These are phyloP conservation scores for Amyelois transitella DNA, from an alignment of 1,140 invertebrate species.

Conservation along the genomic window DNA sequence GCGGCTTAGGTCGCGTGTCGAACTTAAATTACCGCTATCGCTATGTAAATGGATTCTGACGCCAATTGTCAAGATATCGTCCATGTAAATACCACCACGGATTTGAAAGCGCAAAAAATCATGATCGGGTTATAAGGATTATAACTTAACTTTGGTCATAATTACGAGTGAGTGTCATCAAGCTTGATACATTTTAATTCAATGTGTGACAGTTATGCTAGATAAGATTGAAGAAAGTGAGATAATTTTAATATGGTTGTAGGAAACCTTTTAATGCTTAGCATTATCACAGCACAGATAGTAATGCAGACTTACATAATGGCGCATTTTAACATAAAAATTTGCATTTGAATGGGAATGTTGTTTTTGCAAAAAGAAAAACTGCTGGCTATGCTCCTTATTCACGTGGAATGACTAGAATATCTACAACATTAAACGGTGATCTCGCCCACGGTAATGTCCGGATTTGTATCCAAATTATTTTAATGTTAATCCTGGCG, in stretches of 20 bases:
- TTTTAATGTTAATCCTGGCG: too few species aligned
- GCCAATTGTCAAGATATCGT: not conserved
- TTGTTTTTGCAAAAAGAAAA: not conserved
- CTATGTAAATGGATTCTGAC: not conserved
- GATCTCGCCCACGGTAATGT: not conserved
- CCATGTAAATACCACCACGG: not conserved
- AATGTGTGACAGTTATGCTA: too few species aligned
- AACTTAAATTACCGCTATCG: not conserved
- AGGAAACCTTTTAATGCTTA: too few species aligned
- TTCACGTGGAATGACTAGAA: not conserved
- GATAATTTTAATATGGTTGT: too few species aligned
- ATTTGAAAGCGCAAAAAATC: not conserved
- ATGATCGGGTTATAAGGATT: not conserved
- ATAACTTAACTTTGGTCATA: too few species aligned
- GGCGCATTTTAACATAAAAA: not conserved
- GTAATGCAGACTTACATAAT: not conserved
- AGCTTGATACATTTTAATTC: too few species aligned
- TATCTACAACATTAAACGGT: not conserved
- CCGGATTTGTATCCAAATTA: too few species aligned
- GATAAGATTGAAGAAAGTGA: too few species aligned
- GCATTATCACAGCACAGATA: too few species aligned
- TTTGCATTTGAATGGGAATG: not conserved
- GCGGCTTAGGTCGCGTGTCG: not conserved
- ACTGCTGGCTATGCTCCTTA: not conserved
- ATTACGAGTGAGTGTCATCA: too few species aligned